phyloP scores from a whole-genome alignment of 2,797 vertebrate genomes.

The Takifugu rubripes region DNA sequence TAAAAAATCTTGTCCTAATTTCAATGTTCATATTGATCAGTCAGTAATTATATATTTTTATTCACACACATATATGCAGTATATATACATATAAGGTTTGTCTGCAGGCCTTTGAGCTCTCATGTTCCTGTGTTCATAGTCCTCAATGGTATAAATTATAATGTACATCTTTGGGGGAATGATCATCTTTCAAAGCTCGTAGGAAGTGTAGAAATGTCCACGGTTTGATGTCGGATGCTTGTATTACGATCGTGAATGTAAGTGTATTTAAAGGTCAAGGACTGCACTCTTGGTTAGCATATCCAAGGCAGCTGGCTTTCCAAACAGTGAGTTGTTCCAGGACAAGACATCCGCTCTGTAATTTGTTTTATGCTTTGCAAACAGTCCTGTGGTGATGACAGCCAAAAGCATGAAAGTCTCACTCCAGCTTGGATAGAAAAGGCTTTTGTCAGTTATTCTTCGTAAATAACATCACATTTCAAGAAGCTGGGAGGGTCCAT shows the following conservation, averaged over 20 bases:
- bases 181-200: neutral
- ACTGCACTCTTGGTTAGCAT: neutral
- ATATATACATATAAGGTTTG: neutral
- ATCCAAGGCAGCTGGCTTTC: constrained; percentile 6
- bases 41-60: no score
- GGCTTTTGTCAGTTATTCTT: no score
- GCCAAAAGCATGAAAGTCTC: neutral
- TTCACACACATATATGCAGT: no score
- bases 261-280: constrained; percentile 2
- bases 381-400: constrained; percentile 13
- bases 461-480: no score
- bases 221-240: neutral
- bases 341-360: constrained; percentile 34
- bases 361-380: constrained; percentile 26
- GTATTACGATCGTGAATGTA: neutral
- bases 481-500: no score
- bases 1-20: no score
- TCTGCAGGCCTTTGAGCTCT: neutral
- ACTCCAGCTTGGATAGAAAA: neutral
- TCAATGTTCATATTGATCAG: neutral
- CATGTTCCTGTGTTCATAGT: constrained; percentile 2
- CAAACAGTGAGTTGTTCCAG: constrained; percentile 34
- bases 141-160: neutral
- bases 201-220: no score
- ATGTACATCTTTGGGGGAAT: no score